Conservation (phyloP, 2,113 vertebrate genomes). For the Capricornis sumatraensis region DNA sequence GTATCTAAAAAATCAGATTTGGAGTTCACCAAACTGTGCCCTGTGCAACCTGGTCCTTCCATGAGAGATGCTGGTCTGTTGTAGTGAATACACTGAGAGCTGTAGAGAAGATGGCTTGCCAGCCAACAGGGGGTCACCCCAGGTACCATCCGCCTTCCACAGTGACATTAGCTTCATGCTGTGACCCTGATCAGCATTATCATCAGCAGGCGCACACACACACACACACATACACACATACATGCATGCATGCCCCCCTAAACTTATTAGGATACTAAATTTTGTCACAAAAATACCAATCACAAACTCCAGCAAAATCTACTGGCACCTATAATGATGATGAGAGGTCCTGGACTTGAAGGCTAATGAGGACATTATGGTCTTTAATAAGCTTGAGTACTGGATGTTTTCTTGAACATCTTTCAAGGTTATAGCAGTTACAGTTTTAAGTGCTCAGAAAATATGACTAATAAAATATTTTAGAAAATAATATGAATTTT, state of each 20-base stretch:
- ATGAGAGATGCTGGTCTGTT: neutral
- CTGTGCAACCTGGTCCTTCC: neutral
- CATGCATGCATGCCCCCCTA: rapidly evolving
- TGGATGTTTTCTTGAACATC: neutral
- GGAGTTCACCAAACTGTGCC: neutral
- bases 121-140: neutral
- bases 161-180: neutral
- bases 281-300: neutral
- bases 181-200: neutral
- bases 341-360: neutral
- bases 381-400: neutral
- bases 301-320: neutral
- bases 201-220: neutral
- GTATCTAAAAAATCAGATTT: neutral
- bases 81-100: too few relatives aligned
- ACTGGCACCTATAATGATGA: neutral
- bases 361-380: neutral
- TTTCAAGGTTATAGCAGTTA: neutral
- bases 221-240: neutral
- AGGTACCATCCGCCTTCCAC: neutral
- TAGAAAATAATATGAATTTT: neutral
- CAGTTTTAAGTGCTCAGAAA: neutral
- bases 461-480: neutral
- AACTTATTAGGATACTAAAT: neutral
- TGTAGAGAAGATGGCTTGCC: neutral